A percentile compares a stretch with the other conserved stretches of the same genome.
Evolutionary conservation across 1,140 invertebrate genomes (phyloP).

Genomic region (Caerostris extrusa): DNA sequence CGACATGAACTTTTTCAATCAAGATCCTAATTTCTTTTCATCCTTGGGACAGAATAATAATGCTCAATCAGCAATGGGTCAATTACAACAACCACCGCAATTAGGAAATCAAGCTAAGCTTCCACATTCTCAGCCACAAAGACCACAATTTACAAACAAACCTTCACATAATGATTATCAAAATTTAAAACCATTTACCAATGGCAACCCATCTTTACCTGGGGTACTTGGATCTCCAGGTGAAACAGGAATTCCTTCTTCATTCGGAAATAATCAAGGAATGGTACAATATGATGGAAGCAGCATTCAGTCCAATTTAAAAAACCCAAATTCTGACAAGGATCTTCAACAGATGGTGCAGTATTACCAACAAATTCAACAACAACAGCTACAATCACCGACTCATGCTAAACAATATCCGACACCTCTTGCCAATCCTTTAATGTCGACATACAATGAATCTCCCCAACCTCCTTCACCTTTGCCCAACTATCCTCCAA

Average conservation of each 20-base stretch:
- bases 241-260: neutral
- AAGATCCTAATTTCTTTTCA: constrained; percentile 43
- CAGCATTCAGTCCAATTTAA: neutral
- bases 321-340: neutral
- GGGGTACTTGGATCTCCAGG: neutral
- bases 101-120: neutral
- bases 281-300: neutral
- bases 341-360: constrained; percentile 61
- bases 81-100: constrained; percentile 41
- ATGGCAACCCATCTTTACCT: neutral
- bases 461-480: neutral
- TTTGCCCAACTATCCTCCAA: neutral
- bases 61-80: constrained; percentile 11
- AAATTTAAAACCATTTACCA: neutral
- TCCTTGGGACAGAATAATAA: constrained; percentile 36
- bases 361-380: constrained; percentile 48
- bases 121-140: neutral
- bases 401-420: neutral
- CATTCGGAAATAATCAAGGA: neutral
- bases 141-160: neutral
- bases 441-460: neutral
- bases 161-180: constrained; percentile 1
- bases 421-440: neutral
- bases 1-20: constrained; percentile 23
- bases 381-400: constrained; percentile 32